These are phyloP conservation scores for Chelonoidis abingdonii DNA, from an alignment of 2,113 vertebrate genomes.

Conservation along the genomic window DNA sequence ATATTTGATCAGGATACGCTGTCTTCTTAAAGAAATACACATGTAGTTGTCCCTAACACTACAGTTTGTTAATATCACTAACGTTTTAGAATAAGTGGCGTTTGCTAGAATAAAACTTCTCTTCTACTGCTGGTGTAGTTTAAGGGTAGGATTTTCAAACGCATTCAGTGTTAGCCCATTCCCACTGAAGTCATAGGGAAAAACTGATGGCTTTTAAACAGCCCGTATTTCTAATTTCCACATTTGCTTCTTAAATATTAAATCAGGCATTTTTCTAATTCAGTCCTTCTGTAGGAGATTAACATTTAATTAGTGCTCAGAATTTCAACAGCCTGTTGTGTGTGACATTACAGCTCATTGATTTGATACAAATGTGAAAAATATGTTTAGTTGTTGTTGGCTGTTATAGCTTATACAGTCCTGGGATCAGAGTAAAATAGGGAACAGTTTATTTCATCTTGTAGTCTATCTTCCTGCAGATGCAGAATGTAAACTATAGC, in stretches of 20 bases:
- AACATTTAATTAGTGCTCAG: not conserved
- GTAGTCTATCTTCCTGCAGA: not conserved
- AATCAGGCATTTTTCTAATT: not conserved
- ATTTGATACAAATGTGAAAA: not conserved
- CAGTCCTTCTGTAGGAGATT: not conserved
- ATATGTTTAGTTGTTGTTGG: not conserved
- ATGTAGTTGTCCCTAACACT: not conserved
- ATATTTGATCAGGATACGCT: not conserved
- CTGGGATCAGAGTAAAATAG: not conserved
- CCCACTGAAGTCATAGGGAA: not conserved
- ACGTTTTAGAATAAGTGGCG: not conserved
- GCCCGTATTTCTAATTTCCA: not conserved
- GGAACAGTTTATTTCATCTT: not conserved
- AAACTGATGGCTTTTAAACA: not conserved
- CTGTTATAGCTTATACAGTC: fast-evolving
- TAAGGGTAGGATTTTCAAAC: not conserved
- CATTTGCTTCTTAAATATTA: not conserved
- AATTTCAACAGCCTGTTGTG: not conserved
- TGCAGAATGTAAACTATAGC: not conserved
- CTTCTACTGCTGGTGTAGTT: not conserved
- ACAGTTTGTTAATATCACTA: not conserved
- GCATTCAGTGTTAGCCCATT: not conserved
- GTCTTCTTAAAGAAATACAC: not conserved
- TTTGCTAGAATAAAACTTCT: not conserved
- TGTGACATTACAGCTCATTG: fast-evolving